A percentile compares a stretch with the other conserved stretches of the same genome.
These are phyloP conservation scores for Sylvia atricapilla DNA, from an alignment of 2,113 vertebrate genomes.

Conservation along the genomic window DNA sequence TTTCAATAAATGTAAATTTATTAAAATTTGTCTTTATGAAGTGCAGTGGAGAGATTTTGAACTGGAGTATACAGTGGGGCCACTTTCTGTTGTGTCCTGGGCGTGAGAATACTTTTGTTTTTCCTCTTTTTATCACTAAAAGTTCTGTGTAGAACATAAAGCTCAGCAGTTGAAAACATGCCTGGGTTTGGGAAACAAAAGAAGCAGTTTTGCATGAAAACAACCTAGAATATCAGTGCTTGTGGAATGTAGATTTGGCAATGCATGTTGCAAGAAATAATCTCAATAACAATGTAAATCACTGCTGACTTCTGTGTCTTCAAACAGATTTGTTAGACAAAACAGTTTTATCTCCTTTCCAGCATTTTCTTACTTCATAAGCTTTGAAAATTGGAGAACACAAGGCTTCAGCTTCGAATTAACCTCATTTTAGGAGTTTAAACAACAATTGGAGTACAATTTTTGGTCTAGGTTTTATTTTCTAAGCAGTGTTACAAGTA, in stretches of 20 bases:
- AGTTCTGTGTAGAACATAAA: neutral
- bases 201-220: neutral
- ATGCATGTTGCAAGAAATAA: neutral
- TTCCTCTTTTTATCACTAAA: neutral
- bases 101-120: neutral
- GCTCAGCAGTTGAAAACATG: neutral
- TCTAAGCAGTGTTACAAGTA: neutral
- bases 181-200: neutral
- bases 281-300: neutral
- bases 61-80: neutral
- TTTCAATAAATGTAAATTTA: slow-evolving; percentile 78
- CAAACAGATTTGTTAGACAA: neutral
- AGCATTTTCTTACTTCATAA: neutral
- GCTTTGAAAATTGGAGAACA: neutral
- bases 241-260: neutral
- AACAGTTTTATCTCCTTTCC: neutral
- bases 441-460: neutral
- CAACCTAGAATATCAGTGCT: neutral
- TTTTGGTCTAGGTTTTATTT: neutral
- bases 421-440: neutral
- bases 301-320: neutral
- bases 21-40: neutral
- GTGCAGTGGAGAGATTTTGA: neutral
- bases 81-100: neutral
- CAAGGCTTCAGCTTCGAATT: neutral